Evolutionary conservation across 1,140 invertebrate genomes (phyloP).

Genomic region (Drosophila obscura): DNA sequence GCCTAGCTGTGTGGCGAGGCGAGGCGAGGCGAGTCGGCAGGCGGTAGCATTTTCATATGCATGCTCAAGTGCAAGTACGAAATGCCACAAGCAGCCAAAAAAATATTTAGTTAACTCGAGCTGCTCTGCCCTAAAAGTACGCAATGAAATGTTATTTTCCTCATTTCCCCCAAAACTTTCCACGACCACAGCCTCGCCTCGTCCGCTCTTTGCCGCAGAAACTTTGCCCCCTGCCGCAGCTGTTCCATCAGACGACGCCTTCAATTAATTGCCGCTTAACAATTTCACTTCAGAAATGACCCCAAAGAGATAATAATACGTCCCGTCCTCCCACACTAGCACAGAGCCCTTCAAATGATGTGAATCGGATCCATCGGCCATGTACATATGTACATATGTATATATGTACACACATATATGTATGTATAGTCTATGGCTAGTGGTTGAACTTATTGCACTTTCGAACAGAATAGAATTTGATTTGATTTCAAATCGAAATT

Average conservation of each 20-base stretch:
- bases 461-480: constrained; percentile 3
- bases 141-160: constrained; percentile 52
- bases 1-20: constrained; percentile 7
- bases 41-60: constrained; percentile 42
- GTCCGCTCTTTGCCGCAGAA: constrained; percentile 15
- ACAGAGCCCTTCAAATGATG: no score
- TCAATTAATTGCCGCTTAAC: constrained; percentile 32
- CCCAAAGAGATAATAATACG: constrained; percentile 26
- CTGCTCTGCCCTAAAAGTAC: constrained; percentile 40
- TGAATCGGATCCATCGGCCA: no score
- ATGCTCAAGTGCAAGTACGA: constrained; percentile 48
- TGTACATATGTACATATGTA: no score
- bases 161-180: constrained; percentile 41
- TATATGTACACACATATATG: no score
- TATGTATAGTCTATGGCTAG: neutral
- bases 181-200: neutral
- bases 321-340: no score
- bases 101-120: constrained; percentile 56
- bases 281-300: constrained; percentile 21
- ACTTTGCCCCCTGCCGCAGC: constrained; percentile 17
- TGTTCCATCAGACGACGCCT: constrained; percentile 11
- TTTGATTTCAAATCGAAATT: constrained; percentile 33
- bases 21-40: neutral
- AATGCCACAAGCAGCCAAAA: constrained; percentile 48
- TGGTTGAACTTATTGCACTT: neutral